These are phyloP conservation scores for Bhutanitis thaidina DNA, from an alignment of 2,888 invertebrate species.

Conservation along the genomic window DNA sequence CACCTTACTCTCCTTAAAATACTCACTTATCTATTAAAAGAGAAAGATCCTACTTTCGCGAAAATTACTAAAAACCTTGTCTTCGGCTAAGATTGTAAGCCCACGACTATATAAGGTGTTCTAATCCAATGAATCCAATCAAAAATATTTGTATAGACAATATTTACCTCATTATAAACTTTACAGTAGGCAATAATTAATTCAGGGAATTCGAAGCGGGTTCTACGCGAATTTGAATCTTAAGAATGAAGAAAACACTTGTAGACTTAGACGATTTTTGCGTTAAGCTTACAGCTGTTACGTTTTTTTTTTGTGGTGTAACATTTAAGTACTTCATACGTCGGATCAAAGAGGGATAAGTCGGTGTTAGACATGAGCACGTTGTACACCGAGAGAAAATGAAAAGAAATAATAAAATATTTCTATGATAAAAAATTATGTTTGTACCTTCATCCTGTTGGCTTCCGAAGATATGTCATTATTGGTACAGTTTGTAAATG, in stretches of 20 bases:
- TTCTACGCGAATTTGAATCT: background rate
- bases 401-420: no score
- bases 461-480: no score
- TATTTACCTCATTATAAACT: background rate
- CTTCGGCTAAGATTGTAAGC: no score
- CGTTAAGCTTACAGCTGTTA: conserved; percentile 10
- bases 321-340: conserved; percentile 39
- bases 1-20: no score
- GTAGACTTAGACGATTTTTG: conserved; percentile 7
- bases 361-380: conserved; percentile 28
- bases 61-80: no score
- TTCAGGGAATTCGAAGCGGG: background rate
- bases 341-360: conserved; percentile 40
- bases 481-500: no score
- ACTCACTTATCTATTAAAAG: no score
- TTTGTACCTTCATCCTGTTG: no score
- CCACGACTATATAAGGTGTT: no score
- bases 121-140: no score
- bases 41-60: no score
- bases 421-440: no score
- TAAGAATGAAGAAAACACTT: background rate
- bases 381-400: conserved; percentile 21
- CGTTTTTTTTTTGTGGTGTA: conserved; percentile 24
- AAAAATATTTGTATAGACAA: background rate
- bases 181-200: conserved; percentile 11